These are phyloP conservation scores for Pleuronectes platessa DNA, from an alignment of 2,113 vertebrate genomes.

Conservation along the genomic window DNA sequence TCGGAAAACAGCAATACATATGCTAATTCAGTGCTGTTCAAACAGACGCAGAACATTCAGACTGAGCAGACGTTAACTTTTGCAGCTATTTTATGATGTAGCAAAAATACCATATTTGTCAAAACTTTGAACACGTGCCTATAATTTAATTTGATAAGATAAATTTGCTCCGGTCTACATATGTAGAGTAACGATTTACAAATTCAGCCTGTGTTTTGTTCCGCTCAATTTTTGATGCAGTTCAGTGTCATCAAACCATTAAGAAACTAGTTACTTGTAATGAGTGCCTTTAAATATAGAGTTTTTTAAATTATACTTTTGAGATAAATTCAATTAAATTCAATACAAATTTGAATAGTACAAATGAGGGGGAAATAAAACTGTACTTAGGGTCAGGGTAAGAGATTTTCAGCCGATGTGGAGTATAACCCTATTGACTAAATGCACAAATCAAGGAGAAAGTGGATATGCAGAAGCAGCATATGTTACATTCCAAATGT, in stretches of 20 bases:
- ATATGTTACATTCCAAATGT: no score
- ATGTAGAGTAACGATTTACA: conserved; percentile 3
- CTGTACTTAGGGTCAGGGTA: no score
- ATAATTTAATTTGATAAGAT: conserved; percentile 23
- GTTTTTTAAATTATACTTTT: no score
- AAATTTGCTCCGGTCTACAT: conserved; percentile 5
- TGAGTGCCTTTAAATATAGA: background rate
- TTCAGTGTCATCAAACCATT: conserved; percentile 7
- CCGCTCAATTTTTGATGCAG: background rate
- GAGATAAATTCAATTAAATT: background rate
- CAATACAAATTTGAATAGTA: background rate
- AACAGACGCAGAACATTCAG: conserved; percentile 33
- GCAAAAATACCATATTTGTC: conserved; percentile 1
- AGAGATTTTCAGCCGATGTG: no score
- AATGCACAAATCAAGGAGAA: no score
- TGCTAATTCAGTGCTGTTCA: conserved; percentile 45
- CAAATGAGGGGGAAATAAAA: no score
- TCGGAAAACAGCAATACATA: conserved; percentile 48
- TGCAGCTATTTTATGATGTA: conserved; percentile 5
- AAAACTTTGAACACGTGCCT: background rate
- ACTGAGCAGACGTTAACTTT: conserved; percentile 13
- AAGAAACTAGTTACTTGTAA: background rate
- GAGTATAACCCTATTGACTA: no score
- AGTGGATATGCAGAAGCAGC: no score
- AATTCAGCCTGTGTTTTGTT: background rate